A percentile compares a stretch with the other conserved stretches of the same genome.
Conservation (phyloP, 2,888 invertebrate species). For the Deilephila porcellus region DNA sequence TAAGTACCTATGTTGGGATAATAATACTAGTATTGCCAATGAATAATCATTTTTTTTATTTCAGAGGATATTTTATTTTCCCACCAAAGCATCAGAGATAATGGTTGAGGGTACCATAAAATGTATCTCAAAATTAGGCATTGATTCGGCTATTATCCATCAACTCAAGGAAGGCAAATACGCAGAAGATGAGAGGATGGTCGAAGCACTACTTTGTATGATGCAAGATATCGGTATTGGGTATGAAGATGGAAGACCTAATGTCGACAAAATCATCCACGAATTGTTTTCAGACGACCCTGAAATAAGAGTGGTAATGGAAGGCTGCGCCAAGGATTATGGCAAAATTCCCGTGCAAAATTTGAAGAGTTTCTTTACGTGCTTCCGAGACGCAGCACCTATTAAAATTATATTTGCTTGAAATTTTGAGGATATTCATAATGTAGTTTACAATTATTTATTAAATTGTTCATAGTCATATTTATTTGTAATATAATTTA, state of each 20-base stretch:
- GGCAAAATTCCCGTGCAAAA: background rate
- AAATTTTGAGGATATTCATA: background rate
- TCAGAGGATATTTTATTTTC: background rate
- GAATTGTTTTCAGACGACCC: background rate
- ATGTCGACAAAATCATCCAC: background rate
- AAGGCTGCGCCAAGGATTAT: background rate
- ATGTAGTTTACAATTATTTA: background rate
- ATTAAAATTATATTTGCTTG: background rate
- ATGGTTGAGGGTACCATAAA: background rate
- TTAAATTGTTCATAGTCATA: background rate
- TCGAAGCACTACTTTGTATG: background rate
- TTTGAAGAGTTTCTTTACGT: background rate
- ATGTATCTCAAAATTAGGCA: constrained; percentile 1
- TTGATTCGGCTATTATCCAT: background rate
- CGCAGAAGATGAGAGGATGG: background rate
- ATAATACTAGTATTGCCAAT: too few species aligned
- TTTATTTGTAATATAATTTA: too few species aligned
- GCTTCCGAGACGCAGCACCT: background rate
- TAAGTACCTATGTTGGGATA: too few species aligned
- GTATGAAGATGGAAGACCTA: background rate
- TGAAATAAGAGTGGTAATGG: background rate
- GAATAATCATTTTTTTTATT: background rate
- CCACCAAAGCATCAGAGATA: background rate
- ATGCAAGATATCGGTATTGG: background rate
- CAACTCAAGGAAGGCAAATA: constrained; percentile 6